Evolutionary conservation across 2,888 invertebrate species (phyloP).

Genomic region (Pseudoips prasinana): DNA sequence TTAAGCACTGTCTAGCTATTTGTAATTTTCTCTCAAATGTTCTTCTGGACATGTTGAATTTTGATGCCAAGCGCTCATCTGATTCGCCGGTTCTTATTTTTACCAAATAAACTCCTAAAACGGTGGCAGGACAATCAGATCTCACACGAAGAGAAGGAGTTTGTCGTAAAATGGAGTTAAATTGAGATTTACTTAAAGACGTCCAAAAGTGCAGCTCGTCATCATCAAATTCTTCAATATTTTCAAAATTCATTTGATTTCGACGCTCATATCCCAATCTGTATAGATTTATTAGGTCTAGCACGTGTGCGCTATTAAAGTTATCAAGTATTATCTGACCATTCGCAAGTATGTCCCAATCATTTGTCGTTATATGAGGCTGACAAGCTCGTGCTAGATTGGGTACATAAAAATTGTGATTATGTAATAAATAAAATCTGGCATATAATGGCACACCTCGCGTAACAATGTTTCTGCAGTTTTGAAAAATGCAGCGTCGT

Average conservation of each 20-base stretch:
- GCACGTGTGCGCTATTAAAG: constrained; percentile 9
- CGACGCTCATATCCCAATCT: constrained; percentile 8
- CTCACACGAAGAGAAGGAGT: no score
- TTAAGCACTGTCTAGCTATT: no score
- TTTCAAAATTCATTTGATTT: constrained; percentile 6
- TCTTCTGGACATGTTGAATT: no score
- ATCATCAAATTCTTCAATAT: constrained; percentile 11
- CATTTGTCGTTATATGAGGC: constrained; percentile 8
- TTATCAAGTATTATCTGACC: constrained; percentile 6
- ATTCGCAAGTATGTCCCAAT: constrained; percentile 10
- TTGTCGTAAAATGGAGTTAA: constrained; percentile 10
- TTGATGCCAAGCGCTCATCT: no score
- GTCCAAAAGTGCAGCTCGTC: constrained; percentile 9
- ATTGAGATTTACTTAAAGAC: constrained; percentile 5
- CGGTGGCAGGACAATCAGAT: no score
- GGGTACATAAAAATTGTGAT: constrained; percentile 9
- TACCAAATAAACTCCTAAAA: no score
- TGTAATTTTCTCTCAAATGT: no score
- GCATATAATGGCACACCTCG: no score
- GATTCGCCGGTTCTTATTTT: no score
- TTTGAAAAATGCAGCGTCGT: no score
- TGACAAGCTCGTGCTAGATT: constrained; percentile 9
- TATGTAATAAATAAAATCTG: constrained; percentile 11
- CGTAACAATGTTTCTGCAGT: no score
- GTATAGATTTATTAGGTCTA: constrained; percentile 7